Percentiles rank a stretch among this genome's conserved stretches.
Evolutionary conservation across 2,797 vertebrate species (phyloP).

Genomic region (Brachyalestes nurse): DNA sequence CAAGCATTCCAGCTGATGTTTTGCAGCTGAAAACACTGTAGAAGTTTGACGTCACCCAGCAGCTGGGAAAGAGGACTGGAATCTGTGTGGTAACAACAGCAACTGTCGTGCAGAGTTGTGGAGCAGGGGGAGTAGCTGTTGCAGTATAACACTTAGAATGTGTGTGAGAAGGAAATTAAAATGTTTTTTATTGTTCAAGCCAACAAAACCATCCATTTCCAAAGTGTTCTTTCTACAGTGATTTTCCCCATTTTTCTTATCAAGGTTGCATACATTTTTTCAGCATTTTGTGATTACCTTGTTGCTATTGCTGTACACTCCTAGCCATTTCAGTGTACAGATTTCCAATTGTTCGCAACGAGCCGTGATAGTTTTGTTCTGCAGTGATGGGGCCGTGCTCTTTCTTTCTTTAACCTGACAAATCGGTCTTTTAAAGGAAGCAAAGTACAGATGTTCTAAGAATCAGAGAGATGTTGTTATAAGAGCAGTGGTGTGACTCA

Average conservation of each 20-base stretch:
- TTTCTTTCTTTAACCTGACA: conserved; percentile 21
- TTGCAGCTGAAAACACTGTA: conserved; percentile 60
- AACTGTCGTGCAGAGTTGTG: conserved; percentile 2
- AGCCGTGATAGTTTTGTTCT: background rate
- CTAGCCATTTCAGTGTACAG: background rate
- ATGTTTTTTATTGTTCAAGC: background rate
- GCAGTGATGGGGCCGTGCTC: background rate
- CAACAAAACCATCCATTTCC: background rate
- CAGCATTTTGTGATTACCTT: background rate
- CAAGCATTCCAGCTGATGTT: conserved; percentile 54
- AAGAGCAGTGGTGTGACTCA: conserved; percentile 25
- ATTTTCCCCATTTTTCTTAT: background rate
- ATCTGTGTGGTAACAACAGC: conserved; percentile 47
- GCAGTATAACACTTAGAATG: conserved; percentile 20
- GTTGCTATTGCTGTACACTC: background rate
- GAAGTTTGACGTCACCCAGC: conserved; percentile 58
- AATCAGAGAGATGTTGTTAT: conserved; percentile 47
- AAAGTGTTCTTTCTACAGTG: background rate
- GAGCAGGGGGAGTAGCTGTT: conserved; percentile 21
- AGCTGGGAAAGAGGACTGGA: conserved; percentile 55
- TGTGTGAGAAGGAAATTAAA: conserved; percentile 25
- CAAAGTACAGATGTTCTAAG: background rate
- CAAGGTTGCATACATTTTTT: background rate
- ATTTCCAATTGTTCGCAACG: background rate
- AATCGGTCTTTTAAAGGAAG: conserved; percentile 27